phyloP scores from a whole-genome alignment of 2,888 invertebrate genomes.

The Dynastes tityus region DNA sequence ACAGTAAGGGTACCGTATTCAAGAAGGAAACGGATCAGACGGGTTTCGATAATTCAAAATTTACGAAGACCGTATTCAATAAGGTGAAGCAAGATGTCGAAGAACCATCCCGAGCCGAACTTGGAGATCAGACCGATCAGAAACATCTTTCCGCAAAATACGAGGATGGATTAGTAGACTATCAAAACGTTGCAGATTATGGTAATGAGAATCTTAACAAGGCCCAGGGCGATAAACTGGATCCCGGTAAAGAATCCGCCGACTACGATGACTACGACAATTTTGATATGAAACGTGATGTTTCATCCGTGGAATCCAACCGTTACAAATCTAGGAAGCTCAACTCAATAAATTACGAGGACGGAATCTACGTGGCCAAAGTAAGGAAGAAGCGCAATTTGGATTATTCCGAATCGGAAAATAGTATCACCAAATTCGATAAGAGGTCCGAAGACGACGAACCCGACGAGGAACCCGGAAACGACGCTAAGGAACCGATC shows the following conservation, averaged over 20 bases:
- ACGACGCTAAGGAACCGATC: constrained; percentile 47
- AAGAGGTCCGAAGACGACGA: constrained; percentile 51
- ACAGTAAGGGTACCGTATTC: background rate
- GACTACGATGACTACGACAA: constrained; percentile 51
- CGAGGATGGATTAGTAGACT: background rate
- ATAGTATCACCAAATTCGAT: background rate
- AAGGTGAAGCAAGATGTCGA: constrained; percentile 33
- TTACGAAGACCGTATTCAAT: constrained; percentile 35
- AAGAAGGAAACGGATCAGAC: constrained; percentile 26
- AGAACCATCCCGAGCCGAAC: background rate
- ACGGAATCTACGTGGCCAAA: constrained; percentile 3
- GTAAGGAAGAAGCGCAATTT: constrained; percentile 23
- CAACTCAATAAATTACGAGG: constrained; percentile 24
- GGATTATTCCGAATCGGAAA: constrained; percentile 5
- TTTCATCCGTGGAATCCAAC: background rate
- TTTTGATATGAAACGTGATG: constrained; percentile 50
- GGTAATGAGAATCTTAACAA: background rate
- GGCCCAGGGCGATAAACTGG: constrained; percentile 38
- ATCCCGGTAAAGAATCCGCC: constrained; percentile 41
- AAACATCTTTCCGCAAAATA: background rate
- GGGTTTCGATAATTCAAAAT: constrained; percentile 22
- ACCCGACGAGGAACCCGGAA: constrained; percentile 52
- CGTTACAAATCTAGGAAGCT: constrained; percentile 45
- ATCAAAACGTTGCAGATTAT: background rate
- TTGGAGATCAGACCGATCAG: background rate